A percentile compares a stretch with the other conserved stretches of the same genome.
phyloP scores from a whole-genome alignment of 2,888 invertebrate genomes.

The Branchipolynoe longqiensis region DNA sequence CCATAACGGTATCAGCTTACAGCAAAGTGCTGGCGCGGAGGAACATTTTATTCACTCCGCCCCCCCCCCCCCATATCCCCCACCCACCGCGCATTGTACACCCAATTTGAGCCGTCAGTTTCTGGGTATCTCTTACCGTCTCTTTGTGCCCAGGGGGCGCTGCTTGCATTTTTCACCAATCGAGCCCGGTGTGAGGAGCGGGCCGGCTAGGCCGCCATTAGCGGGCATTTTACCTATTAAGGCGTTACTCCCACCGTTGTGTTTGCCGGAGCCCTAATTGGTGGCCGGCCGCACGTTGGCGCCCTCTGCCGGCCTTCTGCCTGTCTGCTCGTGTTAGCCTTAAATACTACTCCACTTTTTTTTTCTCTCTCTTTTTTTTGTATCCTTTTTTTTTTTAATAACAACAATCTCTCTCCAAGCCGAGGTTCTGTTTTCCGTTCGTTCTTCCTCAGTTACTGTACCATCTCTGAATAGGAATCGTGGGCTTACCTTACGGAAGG shows the following conservation, averaged over 20 bases:
- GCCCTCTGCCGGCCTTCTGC: constrained; percentile 38
- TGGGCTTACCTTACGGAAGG: too few relatives aligned
- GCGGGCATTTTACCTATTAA: constrained; percentile 43
- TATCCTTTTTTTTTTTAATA: too few relatives aligned
- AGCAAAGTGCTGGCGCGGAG: neutral
- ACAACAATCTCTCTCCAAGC: too few relatives aligned
- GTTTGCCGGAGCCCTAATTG: neutral
- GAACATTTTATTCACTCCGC: neutral
- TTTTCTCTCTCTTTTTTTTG: too few relatives aligned
- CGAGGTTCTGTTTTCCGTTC: too few relatives aligned
- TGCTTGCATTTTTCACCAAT: constrained; percentile 47
- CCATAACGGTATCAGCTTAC: constrained; percentile 41
- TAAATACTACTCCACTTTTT: too few relatives aligned
- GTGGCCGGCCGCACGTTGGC: neutral
- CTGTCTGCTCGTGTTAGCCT: constrained; percentile 21
- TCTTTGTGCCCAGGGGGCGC: neutral
- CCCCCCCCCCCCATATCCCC: too few relatives aligned
- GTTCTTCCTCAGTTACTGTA: too few relatives aligned
- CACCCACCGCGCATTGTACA: too few relatives aligned
- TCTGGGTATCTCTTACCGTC: neutral
- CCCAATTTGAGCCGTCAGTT: constrained; percentile 44
- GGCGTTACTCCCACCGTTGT: neutral
- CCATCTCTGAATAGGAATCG: too few relatives aligned
- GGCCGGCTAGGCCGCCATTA: neutral
- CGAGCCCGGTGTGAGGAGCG: neutral